Percentiles rank a stretch among this genome's conserved stretches.
phyloP scores from a whole-genome alignment of 2,888 invertebrate species.

The Agelastica alni region DNA sequence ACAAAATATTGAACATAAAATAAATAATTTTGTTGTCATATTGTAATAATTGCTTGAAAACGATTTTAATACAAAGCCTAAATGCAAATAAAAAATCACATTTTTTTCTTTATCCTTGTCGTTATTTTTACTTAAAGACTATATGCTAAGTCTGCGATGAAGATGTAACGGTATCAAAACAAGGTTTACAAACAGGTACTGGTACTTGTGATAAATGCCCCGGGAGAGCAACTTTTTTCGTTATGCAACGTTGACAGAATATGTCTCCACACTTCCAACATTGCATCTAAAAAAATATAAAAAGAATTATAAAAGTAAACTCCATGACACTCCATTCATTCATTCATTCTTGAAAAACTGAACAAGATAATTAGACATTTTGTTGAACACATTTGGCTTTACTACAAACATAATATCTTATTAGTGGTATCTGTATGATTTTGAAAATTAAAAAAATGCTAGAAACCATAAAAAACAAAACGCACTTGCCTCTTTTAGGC shows the following conservation, averaged over 20 bases:
- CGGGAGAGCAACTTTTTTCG: slow-evolving; percentile 72
- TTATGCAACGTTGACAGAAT: slow-evolving; percentile 91
- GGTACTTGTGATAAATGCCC: slow-evolving; percentile 79
- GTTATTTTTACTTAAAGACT: not conserved
- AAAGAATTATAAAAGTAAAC: too few species aligned
- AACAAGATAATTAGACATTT: not conserved
- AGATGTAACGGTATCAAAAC: slow-evolving; percentile 62
- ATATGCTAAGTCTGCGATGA: slow-evolving; percentile 35
- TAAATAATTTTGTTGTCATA: too few species aligned
- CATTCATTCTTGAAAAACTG: too few species aligned
- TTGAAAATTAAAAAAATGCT: too few species aligned
- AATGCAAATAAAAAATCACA: slow-evolving; percentile 18
- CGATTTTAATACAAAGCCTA: slow-evolving; percentile 1
- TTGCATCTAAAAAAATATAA: slow-evolving; percentile 86
- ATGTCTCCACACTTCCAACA: slow-evolving; percentile 96
- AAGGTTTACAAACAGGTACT: slow-evolving; percentile 87
- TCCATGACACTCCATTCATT: too few species aligned
- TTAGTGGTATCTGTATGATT: too few species aligned
- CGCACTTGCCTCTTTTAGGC: too few species aligned
- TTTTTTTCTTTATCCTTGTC: too few species aligned
- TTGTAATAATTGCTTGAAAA: not conserved
- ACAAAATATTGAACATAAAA: slow-evolving; percentile 63
- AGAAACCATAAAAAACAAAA: too few species aligned
- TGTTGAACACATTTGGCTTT: too few species aligned
- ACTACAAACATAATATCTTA: too few species aligned